Evolutionary conservation across 2,113 vertebrate genomes (phyloP), one percentile per base, ranked within the genome.

Genomic region (Syngnathus typhle): DNA sequence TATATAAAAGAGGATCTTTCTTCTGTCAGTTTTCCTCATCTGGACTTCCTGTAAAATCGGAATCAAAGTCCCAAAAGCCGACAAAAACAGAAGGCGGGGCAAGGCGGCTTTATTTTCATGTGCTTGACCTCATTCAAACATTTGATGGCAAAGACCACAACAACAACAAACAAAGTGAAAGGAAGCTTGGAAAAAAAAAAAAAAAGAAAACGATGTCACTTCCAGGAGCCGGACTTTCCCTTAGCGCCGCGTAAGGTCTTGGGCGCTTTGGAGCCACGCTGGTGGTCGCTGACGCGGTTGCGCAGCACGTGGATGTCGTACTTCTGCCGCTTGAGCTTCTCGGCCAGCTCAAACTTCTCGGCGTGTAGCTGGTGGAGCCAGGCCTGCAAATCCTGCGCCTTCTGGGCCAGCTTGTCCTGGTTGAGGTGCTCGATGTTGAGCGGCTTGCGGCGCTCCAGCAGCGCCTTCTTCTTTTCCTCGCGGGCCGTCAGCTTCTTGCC

Each of bases 281-380:
- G 96, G 75, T 99, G 96, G 77, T 99, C 96, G 0, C 84, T 96
- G 69, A 98, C 93, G 0, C 96, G 92, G 79, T 99, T 99, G 2
- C 94, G 86, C 49, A 99, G 93, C 64, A 99, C 93, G 0, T 93
- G 91, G 84, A 99, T 95, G 84, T 98, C 95, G 0, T 99, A 98
- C 88, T 96, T 98, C 89, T 99, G 97, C 80, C 86, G 88, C 89
- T 97, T 98, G 82, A 98, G 93, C 78, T 93, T 94, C 58, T 98
- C 97, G 23, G 91, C 91, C 54, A 98, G 82, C 71, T 98, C 94
- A 6, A 98, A 99, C 82, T 96, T 98, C 88, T 99, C 94, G 0
- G 93, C 92, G 51, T 98, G 93, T 64, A 99, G 89, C 70, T 95
- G 91, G 4, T 89, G 85, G 73, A 98, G 92, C 79, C 87, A 94